A percentile compares a stretch with the other conserved stretches of the same genome.
phyloP scores from a whole-genome alignment of 1,140 invertebrate genomes.

The Drosophila repleta region DNA sequence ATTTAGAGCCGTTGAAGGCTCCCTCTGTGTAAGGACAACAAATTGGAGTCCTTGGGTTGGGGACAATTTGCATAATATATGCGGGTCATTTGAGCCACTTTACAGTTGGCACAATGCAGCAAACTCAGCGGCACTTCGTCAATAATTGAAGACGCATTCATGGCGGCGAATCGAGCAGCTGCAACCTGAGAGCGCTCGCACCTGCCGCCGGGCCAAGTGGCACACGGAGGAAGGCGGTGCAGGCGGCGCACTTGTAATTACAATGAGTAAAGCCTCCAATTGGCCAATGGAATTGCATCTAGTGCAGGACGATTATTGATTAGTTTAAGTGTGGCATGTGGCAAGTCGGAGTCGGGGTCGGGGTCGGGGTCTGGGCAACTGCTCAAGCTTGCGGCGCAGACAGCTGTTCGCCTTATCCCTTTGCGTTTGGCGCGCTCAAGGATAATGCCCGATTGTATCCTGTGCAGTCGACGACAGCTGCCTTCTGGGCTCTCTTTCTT shows the following conservation, averaged over 20 bases:
- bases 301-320: constrained; percentile 65
- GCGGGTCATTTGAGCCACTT: background rate
- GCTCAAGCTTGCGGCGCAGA: constrained; percentile 24
- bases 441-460: constrained; percentile 39
- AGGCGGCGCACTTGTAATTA: constrained; percentile 42
- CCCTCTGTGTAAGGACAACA: background rate
- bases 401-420: constrained; percentile 70
- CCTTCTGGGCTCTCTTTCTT: constrained; percentile 29
- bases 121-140: constrained; percentile 42
- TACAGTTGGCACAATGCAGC: background rate
- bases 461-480: constrained; percentile 75
- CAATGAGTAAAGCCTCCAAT: constrained; percentile 45
- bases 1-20: background rate
- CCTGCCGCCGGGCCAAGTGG: constrained; percentile 23
- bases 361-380: too few species aligned
- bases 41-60: background rate
- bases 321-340: constrained; percentile 56
- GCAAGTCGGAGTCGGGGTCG: too few species aligned
- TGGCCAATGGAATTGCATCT: constrained; percentile 50
- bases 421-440: constrained; percentile 35
- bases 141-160: constrained; percentile 40
- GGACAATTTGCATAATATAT: constrained; percentile 2
- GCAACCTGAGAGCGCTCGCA: constrained; percentile 26
- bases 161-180: constrained; percentile 53
- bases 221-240: constrained; percentile 8